Conservation (phyloP, 2,113 vertebrate species). For the Illadopsis cleaveri region DNA sequence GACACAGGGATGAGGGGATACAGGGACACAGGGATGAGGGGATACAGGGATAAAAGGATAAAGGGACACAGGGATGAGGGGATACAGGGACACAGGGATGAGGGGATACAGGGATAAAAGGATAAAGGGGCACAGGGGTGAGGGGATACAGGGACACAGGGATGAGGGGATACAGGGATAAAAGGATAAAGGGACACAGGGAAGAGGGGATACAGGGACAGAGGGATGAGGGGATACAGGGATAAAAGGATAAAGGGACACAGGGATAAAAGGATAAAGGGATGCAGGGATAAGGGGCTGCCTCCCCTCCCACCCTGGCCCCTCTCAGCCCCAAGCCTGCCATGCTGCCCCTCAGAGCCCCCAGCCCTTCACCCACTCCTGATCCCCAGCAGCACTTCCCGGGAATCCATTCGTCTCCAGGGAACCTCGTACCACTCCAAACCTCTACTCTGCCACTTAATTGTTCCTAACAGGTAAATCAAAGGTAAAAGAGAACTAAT, state of each 20-base stretch:
- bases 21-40: fast-evolving
- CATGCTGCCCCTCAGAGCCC: neutral
- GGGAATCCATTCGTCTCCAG: constrained; percentile 46
- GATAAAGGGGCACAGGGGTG: fast-evolving
- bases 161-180: fast-evolving
- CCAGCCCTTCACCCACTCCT: neutral
- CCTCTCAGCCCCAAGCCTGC: neutral
- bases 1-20: fast-evolving
- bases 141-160: fast-evolving
- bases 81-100: fast-evolving
- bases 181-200: fast-evolving
- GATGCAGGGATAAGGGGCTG: neutral
- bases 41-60: fast-evolving
- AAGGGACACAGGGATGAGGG: fast-evolving
- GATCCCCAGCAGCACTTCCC: constrained; percentile 55
- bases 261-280: fast-evolving
- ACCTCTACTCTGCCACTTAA: constrained; percentile 72
- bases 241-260: fast-evolving
- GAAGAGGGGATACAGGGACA: fast-evolving
- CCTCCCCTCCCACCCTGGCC: neutral
- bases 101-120: fast-evolving
- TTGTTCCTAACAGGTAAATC: constrained; percentile 86
- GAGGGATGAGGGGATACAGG: fast-evolving
- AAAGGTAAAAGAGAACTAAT: constrained; percentile 84
- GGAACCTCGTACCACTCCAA: constrained; percentile 62